Base-by-base conservation (phyloP, 2,797 vertebrate species). In the Gymnoscopelus microlampas region DNA sequence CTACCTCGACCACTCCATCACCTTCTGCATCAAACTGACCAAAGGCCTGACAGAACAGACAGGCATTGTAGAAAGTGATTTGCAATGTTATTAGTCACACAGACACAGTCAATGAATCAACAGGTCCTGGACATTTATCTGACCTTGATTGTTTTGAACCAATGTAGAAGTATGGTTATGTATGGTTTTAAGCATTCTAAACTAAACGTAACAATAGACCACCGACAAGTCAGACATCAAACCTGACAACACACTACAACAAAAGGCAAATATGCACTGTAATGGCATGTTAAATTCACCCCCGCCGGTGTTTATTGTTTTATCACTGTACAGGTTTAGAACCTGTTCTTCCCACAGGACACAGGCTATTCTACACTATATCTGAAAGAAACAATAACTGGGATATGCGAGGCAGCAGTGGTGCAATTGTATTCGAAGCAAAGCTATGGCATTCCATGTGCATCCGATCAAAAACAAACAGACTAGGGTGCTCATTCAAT, bases 1-100 rank as follows among this genome's bases (percentile, higher is more conserved):
- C 98, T 53, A 97, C 95, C 44, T 99, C 97, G 26, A 98, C 96
- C 0, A 96, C 95, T 11, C 97, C 97, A 89, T 98, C 96, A 4
- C 97, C 97, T 87, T 99, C 97, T 0, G 96, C 95, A 82, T 99
- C 98, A 77, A 99, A 98, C 78, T 99, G 98, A 66, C 96, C 96
- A 87, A 98, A 98, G 35, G 96, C 96, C 97, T 98, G 75, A 85
- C 23, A 83, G 3, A 59, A 78, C 29, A 39, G 5, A 35, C 10
- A n/a, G 6, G 14, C 12, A 3, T 35, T 35, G 13, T 11, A 50
- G 14, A 11, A 14, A 50, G 48, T 14, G 2, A 11, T 14, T 11
- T 50, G 14, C 48, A 50, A 50, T 50, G 14, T 35, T 6, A 35
- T 35, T 35, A 35, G 32, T 35, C 57, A 39, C 3, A 76, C 14